phyloP scores from a whole-genome alignment of 2,888 invertebrate species.

The Polyploca ridens region DNA sequence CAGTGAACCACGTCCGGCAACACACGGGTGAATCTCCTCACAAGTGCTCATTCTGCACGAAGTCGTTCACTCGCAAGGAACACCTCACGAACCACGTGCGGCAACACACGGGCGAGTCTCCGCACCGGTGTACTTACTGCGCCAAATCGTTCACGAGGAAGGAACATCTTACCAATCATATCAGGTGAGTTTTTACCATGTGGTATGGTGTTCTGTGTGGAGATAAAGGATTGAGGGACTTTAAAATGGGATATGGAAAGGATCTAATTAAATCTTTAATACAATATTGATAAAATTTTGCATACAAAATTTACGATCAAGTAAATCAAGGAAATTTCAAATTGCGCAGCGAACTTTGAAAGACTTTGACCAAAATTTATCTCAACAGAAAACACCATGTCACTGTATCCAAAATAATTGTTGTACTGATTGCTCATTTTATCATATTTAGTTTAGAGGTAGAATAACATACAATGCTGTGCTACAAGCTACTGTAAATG shows the following conservation, averaged over 20 bases:
- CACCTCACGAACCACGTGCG: constrained; percentile 94
- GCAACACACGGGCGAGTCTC: constrained; percentile 95
- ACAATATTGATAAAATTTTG: too few species aligned
- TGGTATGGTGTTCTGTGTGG: not conserved
- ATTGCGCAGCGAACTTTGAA: not conserved
- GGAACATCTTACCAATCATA: constrained; percentile 94
- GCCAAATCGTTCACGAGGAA: constrained; percentile 93
- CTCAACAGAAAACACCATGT: not conserved
- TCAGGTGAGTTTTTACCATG: constrained; percentile 76
- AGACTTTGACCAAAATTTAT: too few species aligned
- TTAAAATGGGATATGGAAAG: not conserved
- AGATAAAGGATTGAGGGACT: not conserved
- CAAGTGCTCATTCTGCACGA: constrained; percentile 90
- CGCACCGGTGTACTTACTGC: constrained; percentile 93
- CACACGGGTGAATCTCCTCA: constrained; percentile 92
- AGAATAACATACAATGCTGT: constrained; percentile 68
- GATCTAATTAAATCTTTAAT: too few species aligned
- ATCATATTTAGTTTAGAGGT: constrained; percentile 33
- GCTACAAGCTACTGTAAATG: constrained; percentile 59
- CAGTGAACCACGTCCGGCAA: constrained; percentile 88
- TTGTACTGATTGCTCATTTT: constrained; percentile 9
- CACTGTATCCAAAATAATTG: not conserved
- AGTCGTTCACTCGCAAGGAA: constrained; percentile 91
- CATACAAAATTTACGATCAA: too few species aligned
- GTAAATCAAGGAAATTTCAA: too few species aligned